Evolutionary conservation across 30 jellyfish, hydroid and myxozoan species (phyloP).

Genomic region (Chrysaora quinquecirrha): DNA sequence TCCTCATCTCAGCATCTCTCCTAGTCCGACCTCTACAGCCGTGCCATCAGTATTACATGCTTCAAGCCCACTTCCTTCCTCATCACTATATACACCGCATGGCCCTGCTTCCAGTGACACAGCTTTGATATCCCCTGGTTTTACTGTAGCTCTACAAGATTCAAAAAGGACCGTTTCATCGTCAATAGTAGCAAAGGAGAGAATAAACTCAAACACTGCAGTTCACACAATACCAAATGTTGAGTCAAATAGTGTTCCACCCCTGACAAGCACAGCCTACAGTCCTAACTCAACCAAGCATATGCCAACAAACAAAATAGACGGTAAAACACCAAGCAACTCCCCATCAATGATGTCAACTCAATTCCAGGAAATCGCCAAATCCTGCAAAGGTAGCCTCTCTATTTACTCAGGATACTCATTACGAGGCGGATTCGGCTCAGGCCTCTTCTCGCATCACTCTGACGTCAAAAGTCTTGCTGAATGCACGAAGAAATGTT

Average conservation of each 20-base stretch:
- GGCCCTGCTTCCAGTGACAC: too few relatives aligned
- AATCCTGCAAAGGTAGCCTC: conserved; percentile 55
- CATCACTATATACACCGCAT: neutral
- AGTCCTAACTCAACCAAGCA: neutral
- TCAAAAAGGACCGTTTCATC: neutral
- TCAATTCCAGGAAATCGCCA: conserved; percentile 33
- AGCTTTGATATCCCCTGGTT: too few relatives aligned
- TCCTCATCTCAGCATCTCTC: too few relatives aligned
- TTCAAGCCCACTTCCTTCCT: neutral
- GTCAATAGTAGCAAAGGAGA: neutral
- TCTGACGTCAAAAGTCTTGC: conserved; percentile 43
- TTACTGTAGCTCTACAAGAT: neutral
- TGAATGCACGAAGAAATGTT: conserved; percentile 73
- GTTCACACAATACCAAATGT: too few relatives aligned
- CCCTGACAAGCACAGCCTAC: neutral
- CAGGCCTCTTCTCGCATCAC: conserved; percentile 78
- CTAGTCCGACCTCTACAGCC: too few relatives aligned
- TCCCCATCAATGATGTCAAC: neutral
- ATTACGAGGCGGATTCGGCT: conserved; percentile 81
- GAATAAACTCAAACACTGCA: neutral
- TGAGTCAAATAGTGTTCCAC: neutral
- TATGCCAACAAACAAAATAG: neutral
- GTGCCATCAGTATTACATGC: too few relatives aligned
- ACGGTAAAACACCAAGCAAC: neutral
- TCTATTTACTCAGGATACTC: conserved; percentile 37